phyloP scores from a whole-genome alignment of 2,797 vertebrate genomes.

The Tamandua tetradactyla region DNA sequence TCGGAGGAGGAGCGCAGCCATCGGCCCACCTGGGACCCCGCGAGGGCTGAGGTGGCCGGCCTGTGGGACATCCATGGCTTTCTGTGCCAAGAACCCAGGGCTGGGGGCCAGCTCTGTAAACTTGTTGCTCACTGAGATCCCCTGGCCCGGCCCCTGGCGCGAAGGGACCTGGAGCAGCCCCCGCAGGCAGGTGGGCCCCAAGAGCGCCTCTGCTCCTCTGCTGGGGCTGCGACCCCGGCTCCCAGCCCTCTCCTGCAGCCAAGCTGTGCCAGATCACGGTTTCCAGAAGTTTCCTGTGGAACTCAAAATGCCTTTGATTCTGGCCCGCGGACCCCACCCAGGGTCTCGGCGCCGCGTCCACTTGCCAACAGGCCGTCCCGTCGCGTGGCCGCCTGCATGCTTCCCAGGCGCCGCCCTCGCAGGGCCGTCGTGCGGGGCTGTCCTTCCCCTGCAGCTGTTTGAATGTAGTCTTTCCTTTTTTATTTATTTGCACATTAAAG shows the following conservation, averaged over 20 bases:
- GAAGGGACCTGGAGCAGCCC: too few relatives aligned
- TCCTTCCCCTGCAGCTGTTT: slow-evolving; percentile 85
- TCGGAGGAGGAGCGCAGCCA: neutral
- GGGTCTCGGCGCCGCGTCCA: neutral
- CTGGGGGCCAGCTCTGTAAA: too few relatives aligned
- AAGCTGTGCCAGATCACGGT: slow-evolving; percentile 39
- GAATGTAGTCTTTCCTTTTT: slow-evolving; percentile 86
- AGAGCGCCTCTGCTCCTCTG: too few relatives aligned
- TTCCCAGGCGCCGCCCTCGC: slow-evolving; percentile 40
- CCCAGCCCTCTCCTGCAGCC: neutral
- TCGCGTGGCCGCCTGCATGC: too few relatives aligned
- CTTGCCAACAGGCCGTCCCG: too few relatives aligned
- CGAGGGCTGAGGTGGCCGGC: neutral
- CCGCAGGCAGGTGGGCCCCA: too few relatives aligned
- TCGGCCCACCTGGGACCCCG: too few relatives aligned
- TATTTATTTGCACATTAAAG: slow-evolving; percentile 91
- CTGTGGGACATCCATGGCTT: neutral
- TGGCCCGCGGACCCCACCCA: neutral
- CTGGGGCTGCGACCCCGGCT: too few relatives aligned
- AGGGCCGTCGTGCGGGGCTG: slow-evolving; percentile 82
- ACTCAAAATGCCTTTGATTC: slow-evolving; percentile 73
- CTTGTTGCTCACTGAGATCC: neutral
- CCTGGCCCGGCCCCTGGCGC: neutral
- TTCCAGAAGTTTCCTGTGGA: slow-evolving; percentile 72
- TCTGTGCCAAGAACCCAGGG: neutral